Base-by-base conservation (phyloP, 2,113 vertebrate species). In the Pao palembangensis region DNA sequence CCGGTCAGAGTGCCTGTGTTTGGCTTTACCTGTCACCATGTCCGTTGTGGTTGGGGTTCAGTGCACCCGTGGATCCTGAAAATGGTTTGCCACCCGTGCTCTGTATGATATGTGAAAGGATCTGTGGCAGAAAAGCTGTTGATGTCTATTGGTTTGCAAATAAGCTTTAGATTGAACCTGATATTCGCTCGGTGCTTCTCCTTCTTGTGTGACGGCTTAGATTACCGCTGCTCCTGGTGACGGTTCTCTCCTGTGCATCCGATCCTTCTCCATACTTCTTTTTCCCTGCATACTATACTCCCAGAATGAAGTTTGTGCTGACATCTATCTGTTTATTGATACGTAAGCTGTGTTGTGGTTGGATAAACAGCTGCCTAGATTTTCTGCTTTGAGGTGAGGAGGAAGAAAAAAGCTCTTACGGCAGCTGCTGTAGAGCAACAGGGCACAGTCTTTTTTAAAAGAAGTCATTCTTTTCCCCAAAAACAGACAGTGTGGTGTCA, bases 311-410 rank as follows among this genome's bases (percentile, higher is more conserved):
- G 74, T 76, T 70, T 70, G 58, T 55, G 50, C 59, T 43, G 58
- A 60, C 57, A 15, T 70, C 47, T 56, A 3, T 12, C 20, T 67
- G 60, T 69, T 75, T 78, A 72, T 73, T 73, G 41, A 78, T 75
- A 72, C 44, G 43, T 44, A 81, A 56, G 63, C 20, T 16, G n/a
- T 49, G 51, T 54, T 62, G 49, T 62, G 51, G 67, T 75, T 76
- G 80, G 67, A 79, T 72, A 73, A 85, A 77, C 25, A 67, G 67
- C 69, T 14, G 46, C 64, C 65, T 72, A 58, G 38, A 82, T 76
- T 61, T 66, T 62, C 51, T 60, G 18, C 58, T 76, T 59, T 56
- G 55, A 77, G 70, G 55, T 83, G 80, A 73, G 55, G 76, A 76
- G 75, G 76, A 63, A 42, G 72, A 61, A 47, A 54, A 74, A 80